Conservation (phyloP, 2,113 vertebrate species). For the Pachyramphus minor region DNA sequence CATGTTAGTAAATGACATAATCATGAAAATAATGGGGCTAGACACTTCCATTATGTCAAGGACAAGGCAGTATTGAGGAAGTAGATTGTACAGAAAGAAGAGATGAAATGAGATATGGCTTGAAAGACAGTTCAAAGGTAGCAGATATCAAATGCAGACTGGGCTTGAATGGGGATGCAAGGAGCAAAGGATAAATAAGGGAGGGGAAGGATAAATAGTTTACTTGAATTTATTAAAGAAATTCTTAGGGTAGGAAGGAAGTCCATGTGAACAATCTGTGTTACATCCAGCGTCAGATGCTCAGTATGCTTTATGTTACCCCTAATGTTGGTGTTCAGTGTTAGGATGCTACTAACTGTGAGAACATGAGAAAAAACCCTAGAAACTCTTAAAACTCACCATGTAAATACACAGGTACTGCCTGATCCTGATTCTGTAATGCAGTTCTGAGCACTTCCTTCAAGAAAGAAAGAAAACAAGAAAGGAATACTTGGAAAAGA, state of each 20-base stretch:
- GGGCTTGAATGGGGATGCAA: not conserved
- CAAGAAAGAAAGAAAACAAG: not conserved
- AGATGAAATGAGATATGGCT: not conserved
- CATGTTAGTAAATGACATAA: not conserved
- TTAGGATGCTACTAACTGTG: not conserved
- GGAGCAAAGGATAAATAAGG: not conserved
- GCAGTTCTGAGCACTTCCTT: not conserved
- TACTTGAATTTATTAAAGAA: not conserved
- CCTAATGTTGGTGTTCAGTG: not conserved
- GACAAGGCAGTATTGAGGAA: not conserved
- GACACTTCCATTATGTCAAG: not conserved
- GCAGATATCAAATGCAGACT: not conserved
- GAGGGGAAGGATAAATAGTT: not conserved
- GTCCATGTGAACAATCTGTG: not conserved
- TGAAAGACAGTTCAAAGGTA: not conserved
- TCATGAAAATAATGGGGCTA: not conserved
- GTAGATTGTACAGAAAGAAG: not conserved
- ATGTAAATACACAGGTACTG: not conserved
- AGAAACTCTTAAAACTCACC: not conserved
- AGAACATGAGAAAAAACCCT: not conserved
- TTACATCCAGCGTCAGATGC: rapidly evolving
- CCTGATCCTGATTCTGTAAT: not conserved
- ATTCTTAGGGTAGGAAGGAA: not conserved
- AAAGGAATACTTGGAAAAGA: not conserved
- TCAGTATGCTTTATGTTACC: not conserved